Evolutionary conservation across 2,797 vertebrate species (phyloP), one percentile per base, ranked within the genome.

Genomic region (Danio aesculapii): DNA sequence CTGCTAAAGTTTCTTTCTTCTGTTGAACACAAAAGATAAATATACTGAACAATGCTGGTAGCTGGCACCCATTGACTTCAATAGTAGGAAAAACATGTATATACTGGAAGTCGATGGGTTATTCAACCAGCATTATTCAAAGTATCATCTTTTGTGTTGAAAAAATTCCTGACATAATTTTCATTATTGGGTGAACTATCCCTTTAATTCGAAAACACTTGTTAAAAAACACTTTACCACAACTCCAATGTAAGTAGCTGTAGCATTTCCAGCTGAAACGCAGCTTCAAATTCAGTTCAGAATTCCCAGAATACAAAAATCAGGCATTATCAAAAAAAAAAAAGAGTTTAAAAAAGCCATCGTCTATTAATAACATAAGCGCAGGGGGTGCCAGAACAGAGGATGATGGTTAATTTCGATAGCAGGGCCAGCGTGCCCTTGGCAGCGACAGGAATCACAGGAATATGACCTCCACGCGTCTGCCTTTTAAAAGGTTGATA

Each of bases 401-500:
- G 17, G 17, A 69, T 50, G 77, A 47, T 17, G 52, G 75, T 75
- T 83, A 46, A 39, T 83, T 78, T 79, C 75, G 46, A 75, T 66
- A 62, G 64, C 68, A 81, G 67, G 69, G 64, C 59, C 78, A 75
- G 70, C 12, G n/a, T 71, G 77, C 78, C 83, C 81, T 81, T 83
- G 79, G 81, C 81, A 77, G 81, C 46, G 55, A 50, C 69, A 64
- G 76, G 72, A 85, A 85, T 83, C 76, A 76, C 83, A 83, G 67
- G 83, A 46, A 62, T 62, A 19, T 39, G 75, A 81, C 81, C 83
- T 73, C 69, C 67, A 77, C 75, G 19, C 58, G 62, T 71, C 75
- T 77, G 77, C 76, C 58, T 77, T 87, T 83, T 83, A 83, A 86
- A 83, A 84, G 71, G 70, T 73, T 77, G 79, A 85, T 84, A 81